Percentiles rank a stretch among this genome's conserved stretches.
These are phyloP conservation scores for Dunckerocampus dactyliophorus DNA, from an alignment of 2,113 vertebrate species.

Conservation along the genomic window DNA sequence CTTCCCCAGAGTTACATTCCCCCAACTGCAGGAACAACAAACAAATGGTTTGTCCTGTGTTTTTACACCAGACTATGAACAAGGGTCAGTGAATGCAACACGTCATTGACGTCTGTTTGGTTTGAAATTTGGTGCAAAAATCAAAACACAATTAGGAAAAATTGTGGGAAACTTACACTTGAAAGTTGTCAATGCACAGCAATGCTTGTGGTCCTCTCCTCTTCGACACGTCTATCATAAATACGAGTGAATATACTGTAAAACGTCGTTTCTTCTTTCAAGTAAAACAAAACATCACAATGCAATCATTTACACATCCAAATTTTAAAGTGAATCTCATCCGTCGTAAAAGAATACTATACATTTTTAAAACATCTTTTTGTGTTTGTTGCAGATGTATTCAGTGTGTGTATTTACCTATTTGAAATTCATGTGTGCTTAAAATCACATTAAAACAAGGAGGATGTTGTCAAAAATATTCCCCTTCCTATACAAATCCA, in stretches of 20 bases:
- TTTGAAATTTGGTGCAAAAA: constrained; percentile 2
- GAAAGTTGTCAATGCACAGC: constrained; percentile 40
- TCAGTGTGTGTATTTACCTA: constrained; percentile 6
- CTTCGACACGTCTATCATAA: constrained; percentile 53
- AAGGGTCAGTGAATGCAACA: constrained; percentile 5
- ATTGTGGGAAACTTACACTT: constrained; percentile 6
- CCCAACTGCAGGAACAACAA: background rate
- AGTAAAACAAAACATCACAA: constrained; percentile 57
- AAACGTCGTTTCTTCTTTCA: constrained; percentile 55
- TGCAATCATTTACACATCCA: constrained; percentile 56
- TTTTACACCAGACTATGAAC: constrained; percentile 2
- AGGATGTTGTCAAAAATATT: constrained; percentile 39
- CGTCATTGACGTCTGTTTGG: background rate
- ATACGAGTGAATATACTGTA: constrained; percentile 64
- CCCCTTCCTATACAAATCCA: constrained; percentile 35
- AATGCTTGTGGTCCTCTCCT: constrained; percentile 59
- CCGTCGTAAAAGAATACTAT: constrained; percentile 6
- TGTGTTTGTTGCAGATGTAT: background rate
- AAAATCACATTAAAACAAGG: constrained; percentile 25
- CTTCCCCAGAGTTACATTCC: background rate
- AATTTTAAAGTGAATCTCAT: constrained; percentile 46
- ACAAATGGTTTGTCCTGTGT: background rate
- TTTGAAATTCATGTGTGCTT: background rate
- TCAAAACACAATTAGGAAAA: background rate
- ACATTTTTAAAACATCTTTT: constrained; percentile 1